Evolutionary conservation across 2,113 vertebrate species (phyloP).

Genomic region (Rhagologus leucostigma): DNA sequence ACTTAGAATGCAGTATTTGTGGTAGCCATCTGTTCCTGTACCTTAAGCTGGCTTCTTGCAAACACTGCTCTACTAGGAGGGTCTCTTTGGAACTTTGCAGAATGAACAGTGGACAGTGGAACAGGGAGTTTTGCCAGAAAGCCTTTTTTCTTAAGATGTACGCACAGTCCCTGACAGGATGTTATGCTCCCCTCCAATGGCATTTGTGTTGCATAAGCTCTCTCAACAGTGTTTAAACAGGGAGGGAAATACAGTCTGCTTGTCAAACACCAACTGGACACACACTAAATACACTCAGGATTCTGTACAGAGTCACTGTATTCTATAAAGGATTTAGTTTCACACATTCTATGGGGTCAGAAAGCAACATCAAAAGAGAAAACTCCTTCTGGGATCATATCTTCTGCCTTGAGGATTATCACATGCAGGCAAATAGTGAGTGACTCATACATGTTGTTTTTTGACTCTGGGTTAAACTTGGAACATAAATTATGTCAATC

Average conservation of each 20-base stretch:
- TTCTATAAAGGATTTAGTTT: conserved; percentile 68
- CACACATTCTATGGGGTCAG: conserved; percentile 64
- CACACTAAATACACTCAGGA: conserved; percentile 51
- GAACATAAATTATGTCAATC: conserved; percentile 59
- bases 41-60: background rate
- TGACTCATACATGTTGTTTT: conserved; percentile 58
- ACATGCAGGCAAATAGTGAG: conserved; percentile 2
- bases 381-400: conserved; percentile 55
- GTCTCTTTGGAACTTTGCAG: background rate
- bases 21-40: too few species aligned
- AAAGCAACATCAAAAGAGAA: conserved; percentile 70
- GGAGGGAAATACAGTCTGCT: conserved; percentile 12
- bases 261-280: conserved; percentile 60
- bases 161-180: background rate
- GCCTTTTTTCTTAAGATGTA: background rate
- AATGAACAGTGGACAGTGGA: background rate
- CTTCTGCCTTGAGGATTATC: conserved; percentile 44
- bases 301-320: conserved; percentile 17
- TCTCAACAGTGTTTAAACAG: conserved; percentile 14
- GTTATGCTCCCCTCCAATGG: background rate
- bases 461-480: conserved; percentile 54
- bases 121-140: background rate
- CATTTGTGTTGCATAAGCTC: background rate
- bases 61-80: fast-evolving
- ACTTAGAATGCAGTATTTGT: background rate